phyloP scores from a whole-genome alignment of 2,888 invertebrate genomes.

The Apamea epomidion region DNA sequence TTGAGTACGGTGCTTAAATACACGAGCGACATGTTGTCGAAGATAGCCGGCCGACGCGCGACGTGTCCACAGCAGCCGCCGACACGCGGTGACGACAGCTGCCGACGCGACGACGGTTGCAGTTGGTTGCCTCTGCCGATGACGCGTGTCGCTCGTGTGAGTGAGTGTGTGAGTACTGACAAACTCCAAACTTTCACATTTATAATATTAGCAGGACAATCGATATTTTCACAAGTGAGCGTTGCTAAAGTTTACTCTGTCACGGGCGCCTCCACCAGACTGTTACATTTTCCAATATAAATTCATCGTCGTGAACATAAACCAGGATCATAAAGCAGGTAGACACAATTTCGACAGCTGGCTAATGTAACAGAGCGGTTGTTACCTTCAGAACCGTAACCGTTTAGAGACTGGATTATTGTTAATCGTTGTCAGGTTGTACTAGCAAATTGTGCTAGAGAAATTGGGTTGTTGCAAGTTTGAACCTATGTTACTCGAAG shows the following conservation, averaged over 20 bases:
- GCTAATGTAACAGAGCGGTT: slow-evolving; percentile 37
- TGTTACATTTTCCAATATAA: slow-evolving; percentile 56
- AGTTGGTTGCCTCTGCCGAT: too few relatives aligned
- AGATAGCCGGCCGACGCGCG: too few relatives aligned
- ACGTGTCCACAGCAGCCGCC: too few relatives aligned
- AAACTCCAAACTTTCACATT: background rate
- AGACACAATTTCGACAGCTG: slow-evolving; percentile 39
- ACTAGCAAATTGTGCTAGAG: slow-evolving; percentile 46
- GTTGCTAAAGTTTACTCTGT: background rate
- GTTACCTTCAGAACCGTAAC: slow-evolving; percentile 55
- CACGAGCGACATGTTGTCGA: too few relatives aligned
- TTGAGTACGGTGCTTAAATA: too few relatives aligned
- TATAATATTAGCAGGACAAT: background rate
- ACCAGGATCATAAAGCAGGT: slow-evolving; percentile 47
- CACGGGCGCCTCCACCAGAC: slow-evolving; percentile 12
- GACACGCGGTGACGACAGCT: too few relatives aligned
- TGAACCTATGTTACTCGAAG: slow-evolving; percentile 14
- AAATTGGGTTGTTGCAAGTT: slow-evolving; percentile 50
- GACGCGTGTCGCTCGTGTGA: too few relatives aligned
- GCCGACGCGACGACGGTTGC: too few relatives aligned
- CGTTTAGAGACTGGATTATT: slow-evolving; percentile 64
- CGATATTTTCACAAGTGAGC: slow-evolving; percentile 13
- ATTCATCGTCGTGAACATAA: slow-evolving; percentile 56
- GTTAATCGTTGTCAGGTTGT: slow-evolving; percentile 60
- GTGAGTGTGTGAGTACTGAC: too few relatives aligned